Conservation (phyloP, 2,888 invertebrate genomes). For the Macaria notata region DNA sequence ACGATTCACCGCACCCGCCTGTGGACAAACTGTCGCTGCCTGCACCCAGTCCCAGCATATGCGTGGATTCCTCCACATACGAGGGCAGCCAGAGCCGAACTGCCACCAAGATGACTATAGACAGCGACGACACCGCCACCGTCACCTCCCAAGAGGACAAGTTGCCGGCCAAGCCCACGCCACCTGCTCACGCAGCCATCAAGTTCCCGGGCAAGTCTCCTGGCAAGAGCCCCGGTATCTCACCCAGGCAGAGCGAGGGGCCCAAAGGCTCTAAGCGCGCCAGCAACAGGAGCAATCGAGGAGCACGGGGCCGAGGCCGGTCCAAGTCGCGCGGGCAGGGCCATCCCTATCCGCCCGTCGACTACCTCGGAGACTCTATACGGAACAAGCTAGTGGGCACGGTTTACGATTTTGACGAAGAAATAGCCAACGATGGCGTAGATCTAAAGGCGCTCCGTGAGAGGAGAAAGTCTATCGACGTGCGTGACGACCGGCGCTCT, state of each 20-base stretch:
- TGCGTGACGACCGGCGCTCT: conserved; percentile 82
- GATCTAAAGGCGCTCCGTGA: conserved; percentile 91
- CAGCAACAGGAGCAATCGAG: conserved; percentile 67
- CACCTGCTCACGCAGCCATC: conserved; percentile 72
- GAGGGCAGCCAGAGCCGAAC: conserved; percentile 49
- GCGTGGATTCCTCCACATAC: conserved; percentile 56
- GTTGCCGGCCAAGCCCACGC: conserved; percentile 68
- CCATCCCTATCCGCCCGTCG: conserved; percentile 59
- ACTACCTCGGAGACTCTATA: conserved; percentile 85
- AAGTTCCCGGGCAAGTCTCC: conserved; percentile 87
- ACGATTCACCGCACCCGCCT: conserved; percentile 61
- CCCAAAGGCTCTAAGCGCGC: conserved; percentile 62
- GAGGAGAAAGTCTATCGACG: conserved; percentile 87
- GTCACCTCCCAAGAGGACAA: conserved; percentile 60
- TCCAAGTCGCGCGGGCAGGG: conserved; percentile 69
- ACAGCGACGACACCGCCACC: conserved; percentile 60
- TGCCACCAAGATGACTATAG: conserved; percentile 62
- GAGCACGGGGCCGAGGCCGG: conserved; percentile 75
- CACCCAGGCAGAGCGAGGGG: conserved; percentile 84
- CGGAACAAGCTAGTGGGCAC: conserved; percentile 92
- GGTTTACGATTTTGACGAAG: conserved; percentile 94
- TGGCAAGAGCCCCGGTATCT: conserved; percentile 85
- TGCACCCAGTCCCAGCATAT: conserved; percentile 65
- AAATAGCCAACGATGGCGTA: conserved; percentile 88
- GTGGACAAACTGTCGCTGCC: conserved; percentile 66